Conservation (phyloP, 2,113 vertebrate species). For the Chionis minor region DNA sequence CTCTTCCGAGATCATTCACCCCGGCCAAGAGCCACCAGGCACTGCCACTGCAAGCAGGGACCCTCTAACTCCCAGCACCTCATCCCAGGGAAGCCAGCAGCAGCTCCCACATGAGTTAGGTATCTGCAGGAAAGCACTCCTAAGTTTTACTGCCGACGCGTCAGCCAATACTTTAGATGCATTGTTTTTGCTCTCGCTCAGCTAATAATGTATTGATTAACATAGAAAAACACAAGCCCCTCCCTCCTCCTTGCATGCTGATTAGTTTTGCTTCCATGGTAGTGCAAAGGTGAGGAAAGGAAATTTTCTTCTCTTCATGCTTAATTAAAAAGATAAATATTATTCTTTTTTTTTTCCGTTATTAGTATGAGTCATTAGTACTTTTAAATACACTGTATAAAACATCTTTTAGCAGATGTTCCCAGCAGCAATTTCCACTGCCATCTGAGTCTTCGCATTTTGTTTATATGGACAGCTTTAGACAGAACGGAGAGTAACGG, state of each 20-base stretch:
- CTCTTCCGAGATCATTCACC: not conserved
- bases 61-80: not conserved
- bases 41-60: not conserved
- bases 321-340: not conserved
- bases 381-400: not conserved
- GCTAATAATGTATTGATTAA: not conserved
- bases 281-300: not conserved
- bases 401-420: not conserved
- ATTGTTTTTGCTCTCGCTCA: not conserved
- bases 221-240: not conserved
- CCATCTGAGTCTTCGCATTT: not conserved
- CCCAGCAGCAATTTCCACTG: not conserved
- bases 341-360: not conserved
- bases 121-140: not conserved
- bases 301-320: not conserved
- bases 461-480: not conserved
- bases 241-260: not conserved
- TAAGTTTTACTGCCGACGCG: not conserved
- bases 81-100: not conserved
- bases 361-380: not conserved
- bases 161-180: not conserved
- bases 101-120: rapidly evolving
- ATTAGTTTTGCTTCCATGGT: not conserved
- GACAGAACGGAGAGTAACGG: not conserved
- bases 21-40: not conserved